phyloP scores from a whole-genome alignment of 2,888 invertebrate genomes.

The Synanthedon formicaeformis region DNA sequence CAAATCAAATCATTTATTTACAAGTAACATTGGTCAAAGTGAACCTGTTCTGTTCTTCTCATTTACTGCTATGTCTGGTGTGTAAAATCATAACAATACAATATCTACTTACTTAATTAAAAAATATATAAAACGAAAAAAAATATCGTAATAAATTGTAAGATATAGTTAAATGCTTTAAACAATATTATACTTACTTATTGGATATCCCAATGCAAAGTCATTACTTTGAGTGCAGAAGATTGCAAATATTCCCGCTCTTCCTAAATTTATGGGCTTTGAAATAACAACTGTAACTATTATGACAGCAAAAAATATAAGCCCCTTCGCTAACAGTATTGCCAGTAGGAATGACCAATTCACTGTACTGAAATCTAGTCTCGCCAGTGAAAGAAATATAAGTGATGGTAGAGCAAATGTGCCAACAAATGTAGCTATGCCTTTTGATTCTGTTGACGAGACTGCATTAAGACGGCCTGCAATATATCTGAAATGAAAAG shows the following conservation, averaged over 20 bases:
- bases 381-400: conserved; percentile 90
- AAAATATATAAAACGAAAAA: too few relatives aligned
- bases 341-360: conserved; percentile 93
- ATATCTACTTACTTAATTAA: too few relatives aligned
- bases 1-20: too few relatives aligned
- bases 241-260: conserved; percentile 92
- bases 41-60: too few relatives aligned
- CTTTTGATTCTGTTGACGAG: conserved; percentile 86
- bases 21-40: too few relatives aligned
- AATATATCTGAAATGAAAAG: conserved; percentile 74
- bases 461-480: conserved; percentile 88
- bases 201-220: conserved; percentile 96
- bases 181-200: conserved; percentile 73
- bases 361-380: conserved; percentile 83
- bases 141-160: too few relatives aligned
- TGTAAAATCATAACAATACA: too few relatives aligned
- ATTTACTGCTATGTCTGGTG: too few relatives aligned
- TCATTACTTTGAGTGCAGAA: conserved; percentile 98
- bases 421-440: conserved; percentile 92
- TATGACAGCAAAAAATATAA: conserved; percentile 85
- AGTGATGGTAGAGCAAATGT: conserved; percentile 93
- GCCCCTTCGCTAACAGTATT: conserved; percentile 85
- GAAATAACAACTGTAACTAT: conserved; percentile 81
- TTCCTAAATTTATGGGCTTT: conserved; percentile 84
- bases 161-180: neutral